Evolutionary conservation across 2,113 vertebrate genomes (phyloP).

Genomic region (Gopherus evgoodei): DNA sequence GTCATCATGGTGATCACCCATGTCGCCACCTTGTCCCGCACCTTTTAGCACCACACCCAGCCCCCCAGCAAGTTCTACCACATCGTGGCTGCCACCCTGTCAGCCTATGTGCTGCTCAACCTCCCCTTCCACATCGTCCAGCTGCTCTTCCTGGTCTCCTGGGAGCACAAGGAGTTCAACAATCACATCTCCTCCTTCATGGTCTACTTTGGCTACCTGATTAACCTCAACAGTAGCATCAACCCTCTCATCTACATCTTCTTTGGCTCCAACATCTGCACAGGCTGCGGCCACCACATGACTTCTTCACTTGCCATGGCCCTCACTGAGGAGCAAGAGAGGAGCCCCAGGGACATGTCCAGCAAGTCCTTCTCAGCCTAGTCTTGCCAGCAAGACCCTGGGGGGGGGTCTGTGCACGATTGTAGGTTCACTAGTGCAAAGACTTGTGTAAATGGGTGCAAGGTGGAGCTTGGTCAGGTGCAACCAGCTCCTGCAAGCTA

Average conservation of each 20-base stretch:
- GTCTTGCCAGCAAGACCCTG: neutral
- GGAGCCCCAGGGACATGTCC: neutral
- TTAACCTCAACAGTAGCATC: constrained; percentile 63
- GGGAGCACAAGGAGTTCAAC: constrained; percentile 20
- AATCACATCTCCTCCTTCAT: constrained; percentile 52
- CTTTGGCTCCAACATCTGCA: constrained; percentile 28
- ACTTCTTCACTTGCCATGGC: neutral
- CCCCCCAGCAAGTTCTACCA: neutral
- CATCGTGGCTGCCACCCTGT: constrained; percentile 51
- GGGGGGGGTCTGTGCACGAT: neutral
- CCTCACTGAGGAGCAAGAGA: neutral
- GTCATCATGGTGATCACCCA: constrained; percentile 40
- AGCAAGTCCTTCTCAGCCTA: neutral
- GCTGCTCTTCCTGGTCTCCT: constrained; percentile 57
- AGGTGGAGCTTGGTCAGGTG: neutral
- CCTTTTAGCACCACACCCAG: neutral
- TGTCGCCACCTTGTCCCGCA: neutral
- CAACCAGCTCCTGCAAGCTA: neutral
- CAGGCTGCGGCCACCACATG: neutral
- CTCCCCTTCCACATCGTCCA: constrained; percentile 68
- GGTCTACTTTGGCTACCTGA: constrained; percentile 65
- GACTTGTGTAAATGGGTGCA: neutral
- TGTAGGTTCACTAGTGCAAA: neutral
- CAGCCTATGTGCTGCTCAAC: constrained; percentile 48
- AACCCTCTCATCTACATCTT: constrained; percentile 71